Evolutionary conservation across 2,797 vertebrate species (phyloP).

Genomic region (Pantherophis vulpinus): DNA sequence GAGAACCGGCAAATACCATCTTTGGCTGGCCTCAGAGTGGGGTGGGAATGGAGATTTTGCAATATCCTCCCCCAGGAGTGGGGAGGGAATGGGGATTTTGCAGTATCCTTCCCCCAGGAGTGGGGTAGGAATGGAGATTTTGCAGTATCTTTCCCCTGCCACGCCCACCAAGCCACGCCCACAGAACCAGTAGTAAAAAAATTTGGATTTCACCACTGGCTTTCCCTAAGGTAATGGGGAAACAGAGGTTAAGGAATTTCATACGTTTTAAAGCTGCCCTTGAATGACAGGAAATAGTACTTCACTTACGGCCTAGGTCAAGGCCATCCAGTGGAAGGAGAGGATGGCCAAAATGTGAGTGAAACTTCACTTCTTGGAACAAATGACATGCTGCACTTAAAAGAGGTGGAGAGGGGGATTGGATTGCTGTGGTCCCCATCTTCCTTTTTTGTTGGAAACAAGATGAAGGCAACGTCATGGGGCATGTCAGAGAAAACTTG

Average conservation of each 20-base stretch:
- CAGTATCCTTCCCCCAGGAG: too few species aligned
- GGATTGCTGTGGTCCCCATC: not conserved
- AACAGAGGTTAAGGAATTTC: not conserved
- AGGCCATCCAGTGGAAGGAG: not conserved
- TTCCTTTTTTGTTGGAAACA: not conserved
- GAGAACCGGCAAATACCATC: too few species aligned
- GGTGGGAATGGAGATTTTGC: too few species aligned
- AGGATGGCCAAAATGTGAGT: not conserved
- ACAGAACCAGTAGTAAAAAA: too few species aligned
- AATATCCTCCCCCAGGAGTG: too few species aligned
- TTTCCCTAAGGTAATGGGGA: not conserved
- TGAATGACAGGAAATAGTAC: not conserved
- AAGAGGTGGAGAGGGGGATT: not conserved
- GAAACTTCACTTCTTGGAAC: not conserved
- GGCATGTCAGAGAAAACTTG: not conserved
- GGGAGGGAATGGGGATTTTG: too few species aligned
- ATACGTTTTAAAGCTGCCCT: not conserved
- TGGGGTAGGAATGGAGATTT: too few species aligned
- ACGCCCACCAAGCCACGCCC: too few species aligned
- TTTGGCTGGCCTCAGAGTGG: too few species aligned
- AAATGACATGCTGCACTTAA: not conserved
- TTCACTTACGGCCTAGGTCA: not conserved
- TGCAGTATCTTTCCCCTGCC: too few species aligned
- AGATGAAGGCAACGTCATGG: not conserved
- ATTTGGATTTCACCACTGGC: too few species aligned